Evolutionary conservation across 2,888 invertebrate genomes (phyloP).

Genomic region (Carpatolechia fugitivella): DNA sequence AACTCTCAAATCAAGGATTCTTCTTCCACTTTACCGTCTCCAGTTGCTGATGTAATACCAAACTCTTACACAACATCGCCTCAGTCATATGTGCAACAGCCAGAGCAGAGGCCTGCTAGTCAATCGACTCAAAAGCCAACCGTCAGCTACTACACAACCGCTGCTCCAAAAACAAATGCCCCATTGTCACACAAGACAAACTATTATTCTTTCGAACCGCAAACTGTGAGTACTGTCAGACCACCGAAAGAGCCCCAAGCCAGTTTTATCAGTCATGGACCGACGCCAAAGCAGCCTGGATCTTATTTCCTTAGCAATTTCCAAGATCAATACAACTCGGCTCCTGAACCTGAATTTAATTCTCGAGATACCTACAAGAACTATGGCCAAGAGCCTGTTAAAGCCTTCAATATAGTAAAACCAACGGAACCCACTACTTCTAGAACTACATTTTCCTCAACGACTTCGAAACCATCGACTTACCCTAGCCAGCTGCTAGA

Average conservation of each 20-base stretch:
- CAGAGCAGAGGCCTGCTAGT: constrained; percentile 48
- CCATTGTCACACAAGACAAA: constrained; percentile 47
- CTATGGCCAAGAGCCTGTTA: constrained; percentile 34
- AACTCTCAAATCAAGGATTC: constrained; percentile 72
- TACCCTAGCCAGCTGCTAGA: constrained; percentile 64
- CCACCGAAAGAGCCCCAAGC: constrained; percentile 42
- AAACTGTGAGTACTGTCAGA: constrained; percentile 54
- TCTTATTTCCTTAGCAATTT: constrained; percentile 54
- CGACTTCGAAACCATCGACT: constrained; percentile 58
- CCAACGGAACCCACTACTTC: constrained; percentile 46
- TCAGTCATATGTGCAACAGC: constrained; percentile 18
- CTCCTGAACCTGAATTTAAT: constrained; percentile 44
- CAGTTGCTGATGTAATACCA: constrained; percentile 35
- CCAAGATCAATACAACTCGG: constrained; percentile 46
- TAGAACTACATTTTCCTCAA: constrained; percentile 39
- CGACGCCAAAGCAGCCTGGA: constrained; percentile 48
- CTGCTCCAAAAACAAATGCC: constrained; percentile 51
- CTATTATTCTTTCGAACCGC: constrained; percentile 69
- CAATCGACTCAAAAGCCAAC: constrained; percentile 60
- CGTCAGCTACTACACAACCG: constrained; percentile 65
- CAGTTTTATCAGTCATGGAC: constrained; percentile 21
- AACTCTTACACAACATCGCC: constrained; percentile 39
- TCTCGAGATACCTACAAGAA: constrained; percentile 37
- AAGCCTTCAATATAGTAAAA: constrained; percentile 40
- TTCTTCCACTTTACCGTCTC: constrained; percentile 34